These are phyloP conservation scores for Hemistola chrysoprasaria DNA, from an alignment of 2,888 invertebrate genomes.

Conservation along the genomic window DNA sequence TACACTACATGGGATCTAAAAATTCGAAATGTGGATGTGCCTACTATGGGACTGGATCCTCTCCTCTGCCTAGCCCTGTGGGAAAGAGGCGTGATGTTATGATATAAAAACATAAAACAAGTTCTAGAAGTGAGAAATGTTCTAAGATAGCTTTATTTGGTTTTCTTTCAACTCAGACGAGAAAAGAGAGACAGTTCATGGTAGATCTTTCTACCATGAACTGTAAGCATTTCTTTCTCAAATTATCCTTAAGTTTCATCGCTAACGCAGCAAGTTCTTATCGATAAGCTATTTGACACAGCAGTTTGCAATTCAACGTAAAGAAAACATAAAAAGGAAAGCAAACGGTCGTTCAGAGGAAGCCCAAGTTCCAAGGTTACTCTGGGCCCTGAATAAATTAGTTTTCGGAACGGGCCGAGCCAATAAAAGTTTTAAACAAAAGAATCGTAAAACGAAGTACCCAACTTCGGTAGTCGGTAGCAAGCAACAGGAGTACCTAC, in stretches of 20 bases:
- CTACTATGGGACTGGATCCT: too few relatives aligned
- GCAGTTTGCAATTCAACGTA: constrained; percentile 28
- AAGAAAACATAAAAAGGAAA: constrained; percentile 60
- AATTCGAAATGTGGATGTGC: too few relatives aligned
- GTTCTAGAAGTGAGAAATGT: too few relatives aligned
- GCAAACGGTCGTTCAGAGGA: constrained; percentile 55
- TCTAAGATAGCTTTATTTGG: too few relatives aligned
- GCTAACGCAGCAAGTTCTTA: constrained; percentile 22
- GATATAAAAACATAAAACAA: too few relatives aligned
- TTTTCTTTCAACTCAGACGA: too few relatives aligned
- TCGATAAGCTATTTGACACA: constrained; percentile 32
- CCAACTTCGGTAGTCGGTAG: constrained; percentile 72
- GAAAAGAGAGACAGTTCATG: too few relatives aligned
- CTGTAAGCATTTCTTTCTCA: constrained; percentile 1
- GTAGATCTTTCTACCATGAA: too few relatives aligned
- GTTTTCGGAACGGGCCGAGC: constrained; percentile 71
- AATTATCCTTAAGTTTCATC: constrained; percentile 3
- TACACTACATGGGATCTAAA: too few relatives aligned
- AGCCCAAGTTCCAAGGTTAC: constrained; percentile 64
- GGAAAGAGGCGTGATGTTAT: too few relatives aligned
- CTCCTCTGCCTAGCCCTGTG: too few relatives aligned
- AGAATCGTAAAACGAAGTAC: constrained; percentile 78
- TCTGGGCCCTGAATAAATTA: constrained; percentile 77
- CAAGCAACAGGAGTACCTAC: constrained; percentile 66
- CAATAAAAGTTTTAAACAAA: constrained; percentile 82